phyloP scores from a whole-genome alignment of 2,113 vertebrate genomes.

The Neodontobutis hainanensis region DNA sequence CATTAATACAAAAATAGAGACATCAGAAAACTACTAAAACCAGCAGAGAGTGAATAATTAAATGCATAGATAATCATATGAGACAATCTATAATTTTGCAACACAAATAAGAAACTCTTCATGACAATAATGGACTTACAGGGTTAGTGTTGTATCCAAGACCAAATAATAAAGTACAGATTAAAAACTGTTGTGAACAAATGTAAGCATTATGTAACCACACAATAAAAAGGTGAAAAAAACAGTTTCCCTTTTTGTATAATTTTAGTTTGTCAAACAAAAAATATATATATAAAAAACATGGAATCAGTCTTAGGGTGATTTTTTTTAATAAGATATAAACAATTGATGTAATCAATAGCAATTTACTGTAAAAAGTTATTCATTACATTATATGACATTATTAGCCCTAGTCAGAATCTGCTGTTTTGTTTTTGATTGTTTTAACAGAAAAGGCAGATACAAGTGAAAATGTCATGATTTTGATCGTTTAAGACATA shows the following conservation, averaged over 20 bases:
- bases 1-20: constrained; percentile 67
- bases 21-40: constrained; percentile 33
- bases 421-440: not conserved
- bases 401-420: constrained; percentile 4
- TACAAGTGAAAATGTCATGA: not conserved
- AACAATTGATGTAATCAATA: not conserved
- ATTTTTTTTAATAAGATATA: too few species aligned
- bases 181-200: constrained; percentile 1
- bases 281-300: not conserved
- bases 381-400: not conserved
- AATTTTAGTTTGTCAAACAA: not conserved
- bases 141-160: not conserved
- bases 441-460: too few species aligned
- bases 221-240: not conserved
- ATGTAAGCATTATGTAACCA: not conserved
- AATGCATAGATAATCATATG: constrained; percentile 47
- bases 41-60: constrained; percentile 27
- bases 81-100: constrained; percentile 13
- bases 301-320: too few species aligned
- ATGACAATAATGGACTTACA: not conserved
- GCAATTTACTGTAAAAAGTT: not conserved
- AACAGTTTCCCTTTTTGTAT: not conserved
- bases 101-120: constrained; percentile 5
- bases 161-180: not conserved
- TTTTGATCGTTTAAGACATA: constrained; percentile 36